Evolutionary conservation across 2,113 vertebrate species (phyloP).

Genomic region (Emydocephalus ijimae): DNA sequence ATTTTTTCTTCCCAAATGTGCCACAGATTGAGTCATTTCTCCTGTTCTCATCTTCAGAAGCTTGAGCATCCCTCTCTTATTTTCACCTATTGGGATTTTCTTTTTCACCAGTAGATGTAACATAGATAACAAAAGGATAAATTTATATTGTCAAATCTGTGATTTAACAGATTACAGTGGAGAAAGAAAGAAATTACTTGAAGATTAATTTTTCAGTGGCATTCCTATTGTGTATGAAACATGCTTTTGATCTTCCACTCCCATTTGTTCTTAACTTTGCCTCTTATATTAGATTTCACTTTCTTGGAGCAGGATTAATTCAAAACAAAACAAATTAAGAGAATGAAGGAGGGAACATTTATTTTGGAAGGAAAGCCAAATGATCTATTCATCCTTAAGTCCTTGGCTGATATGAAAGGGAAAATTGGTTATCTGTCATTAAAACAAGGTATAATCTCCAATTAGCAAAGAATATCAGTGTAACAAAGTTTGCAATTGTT

Average conservation of each 20-base stretch:
- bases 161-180: neutral
- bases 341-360: constrained; percentile 20
- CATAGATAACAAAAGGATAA: neutral
- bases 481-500: constrained; percentile 51
- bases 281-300: neutral
- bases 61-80: neutral
- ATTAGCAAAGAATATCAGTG: constrained; percentile 55
- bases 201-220: neutral
- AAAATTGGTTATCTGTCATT: constrained; percentile 50
- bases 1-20: neutral
- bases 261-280: neutral
- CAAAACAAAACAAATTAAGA: neutral
- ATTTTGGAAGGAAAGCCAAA: constrained; percentile 23
- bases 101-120: neutral
- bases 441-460: constrained; percentile 45
- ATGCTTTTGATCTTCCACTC: neutral
- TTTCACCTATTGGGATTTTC: neutral
- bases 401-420: constrained; percentile 13
- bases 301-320: neutral
- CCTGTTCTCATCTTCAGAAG: neutral
- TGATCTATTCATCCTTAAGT: constrained; percentile 37
- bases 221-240: too few relatives aligned
- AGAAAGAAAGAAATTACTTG: neutral
- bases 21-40: neutral
- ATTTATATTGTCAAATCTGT: neutral